Percentiles rank a stretch among this genome's conserved stretches.
Evolutionary conservation across 2,797 vertebrate genomes (phyloP).

Genomic region (Sphaeramia orbicularis): DNA sequence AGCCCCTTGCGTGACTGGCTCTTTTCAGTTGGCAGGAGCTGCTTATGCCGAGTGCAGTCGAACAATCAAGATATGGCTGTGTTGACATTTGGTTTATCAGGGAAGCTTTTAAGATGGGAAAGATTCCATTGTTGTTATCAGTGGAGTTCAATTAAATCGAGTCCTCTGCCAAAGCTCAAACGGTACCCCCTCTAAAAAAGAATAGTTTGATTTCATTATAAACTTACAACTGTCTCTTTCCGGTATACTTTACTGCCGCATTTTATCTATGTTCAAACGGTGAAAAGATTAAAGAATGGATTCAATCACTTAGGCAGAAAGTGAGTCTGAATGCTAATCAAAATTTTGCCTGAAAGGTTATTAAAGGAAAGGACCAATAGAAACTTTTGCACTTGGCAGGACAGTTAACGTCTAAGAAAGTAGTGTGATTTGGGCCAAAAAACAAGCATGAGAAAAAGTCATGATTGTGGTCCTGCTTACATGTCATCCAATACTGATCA

Average conservation of each 20-base stretch:
- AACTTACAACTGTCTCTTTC: constrained; percentile 12
- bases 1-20: constrained; percentile 85
- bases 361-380: constrained; percentile 7
- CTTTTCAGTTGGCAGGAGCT: constrained; percentile 75
- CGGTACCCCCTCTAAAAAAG: background rate
- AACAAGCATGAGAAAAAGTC: constrained; percentile 35
- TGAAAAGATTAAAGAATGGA: constrained; percentile 9
- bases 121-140: constrained; percentile 74
- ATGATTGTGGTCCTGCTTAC: constrained; percentile 66
- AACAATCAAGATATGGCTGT: constrained; percentile 75
- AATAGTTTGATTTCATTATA: background rate
- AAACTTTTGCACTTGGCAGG: constrained; percentile 2
- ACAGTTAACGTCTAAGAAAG: background rate
- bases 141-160: constrained; percentile 57
- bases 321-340: background rate
- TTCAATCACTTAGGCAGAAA: constrained; percentile 23
- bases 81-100: constrained; percentile 78
- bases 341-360: constrained; percentile 14
- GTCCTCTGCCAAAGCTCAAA: constrained; percentile 31
- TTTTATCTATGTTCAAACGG: constrained; percentile 19
- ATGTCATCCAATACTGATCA: constrained; percentile 70
- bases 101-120: constrained; percentile 75
- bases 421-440: constrained; percentile 25
- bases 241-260: constrained; percentile 1
- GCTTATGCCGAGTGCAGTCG: constrained; percentile 57